Base-by-base conservation (phyloP, 2,797 vertebrate genomes). In the Fistularia tabacaria region DNA sequence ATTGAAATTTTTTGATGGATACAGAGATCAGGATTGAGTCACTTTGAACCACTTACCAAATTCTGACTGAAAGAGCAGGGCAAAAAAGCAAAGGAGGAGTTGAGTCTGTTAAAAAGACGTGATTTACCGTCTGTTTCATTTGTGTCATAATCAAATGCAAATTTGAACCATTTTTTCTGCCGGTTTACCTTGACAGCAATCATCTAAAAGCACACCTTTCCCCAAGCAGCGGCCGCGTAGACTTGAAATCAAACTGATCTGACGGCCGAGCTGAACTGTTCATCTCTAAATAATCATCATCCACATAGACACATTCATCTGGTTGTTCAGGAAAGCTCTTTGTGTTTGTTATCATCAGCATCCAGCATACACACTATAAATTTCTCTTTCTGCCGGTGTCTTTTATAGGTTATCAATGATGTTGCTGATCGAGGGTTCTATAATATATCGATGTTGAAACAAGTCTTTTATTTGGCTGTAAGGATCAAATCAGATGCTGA, bases 1-100 rank as follows among this genome's bases (percentile, higher is more conserved):
- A 77, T 85, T 87, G 85, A 52, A 57, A 71, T 69, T 49, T 62
- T 72, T 68, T 62, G 49, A 70, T 72, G 68, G 75, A 74, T 57
- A 56, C 36, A 55, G 56, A 73, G 78, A 77, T 79, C 67, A 76
- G 51, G 68, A 67, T 72, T 51, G 65, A 60, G 65, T 69, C 64
- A 62, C 57, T 64, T 76, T 48, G 14, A 72, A 75, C 44, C 76
- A 76, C 75, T 84, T 69, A 76, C 57, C 54, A 37, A 44, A 50
- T 49, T 57, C 45, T 56, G 38, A 51, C 50, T 62, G 41, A 49
- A 65, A 49, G 46, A 51, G 53, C n/a, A 36, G 25, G 46, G 36
- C 11, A 14, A 36, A 40, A 57, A 61, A 57, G 58, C 57, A 61
- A 60, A 57, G 45, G 40, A 54, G 55, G 54, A 15, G 53, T 9